Evolutionary conservation across 2,113 vertebrate genomes (phyloP).

Genomic region (Myiagra hebetior): DNA sequence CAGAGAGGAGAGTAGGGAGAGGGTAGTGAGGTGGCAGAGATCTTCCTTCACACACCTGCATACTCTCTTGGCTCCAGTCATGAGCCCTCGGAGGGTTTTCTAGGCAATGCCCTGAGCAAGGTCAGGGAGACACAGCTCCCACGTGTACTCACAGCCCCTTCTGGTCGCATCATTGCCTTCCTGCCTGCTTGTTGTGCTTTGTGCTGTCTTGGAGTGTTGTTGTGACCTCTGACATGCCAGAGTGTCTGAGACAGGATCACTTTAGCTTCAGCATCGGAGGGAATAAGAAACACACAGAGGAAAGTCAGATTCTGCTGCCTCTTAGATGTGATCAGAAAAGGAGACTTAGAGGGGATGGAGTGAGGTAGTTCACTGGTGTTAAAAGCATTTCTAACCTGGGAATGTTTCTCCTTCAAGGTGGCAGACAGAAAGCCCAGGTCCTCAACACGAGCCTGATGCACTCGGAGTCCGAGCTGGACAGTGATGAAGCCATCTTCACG

Average conservation of each 20-base stretch:
- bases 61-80: not conserved
- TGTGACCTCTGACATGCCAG: not conserved
- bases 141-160: not conserved
- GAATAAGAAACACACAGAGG: not conserved
- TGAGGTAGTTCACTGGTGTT: not conserved
- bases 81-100: not conserved
- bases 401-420: constrained; percentile 62
- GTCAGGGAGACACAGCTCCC: not conserved
- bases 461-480: constrained; percentile 95
- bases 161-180: not conserved
- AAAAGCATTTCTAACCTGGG: not conserved
- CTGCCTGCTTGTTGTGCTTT: not conserved
- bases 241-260: not conserved
- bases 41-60: not conserved
- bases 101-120: not conserved
- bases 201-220: not conserved
- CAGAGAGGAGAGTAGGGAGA: not conserved
- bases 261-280: not conserved
- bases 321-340: not conserved
- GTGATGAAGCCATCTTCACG: constrained; percentile 87
- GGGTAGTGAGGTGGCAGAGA: not conserved
- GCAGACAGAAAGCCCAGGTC: constrained; percentile 82
- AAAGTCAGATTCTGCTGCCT: not conserved
- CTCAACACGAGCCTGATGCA: constrained; percentile 94
- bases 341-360: not conserved